phyloP scores from a whole-genome alignment of 2,888 invertebrate species.

The Octonoba sinensis region DNA sequence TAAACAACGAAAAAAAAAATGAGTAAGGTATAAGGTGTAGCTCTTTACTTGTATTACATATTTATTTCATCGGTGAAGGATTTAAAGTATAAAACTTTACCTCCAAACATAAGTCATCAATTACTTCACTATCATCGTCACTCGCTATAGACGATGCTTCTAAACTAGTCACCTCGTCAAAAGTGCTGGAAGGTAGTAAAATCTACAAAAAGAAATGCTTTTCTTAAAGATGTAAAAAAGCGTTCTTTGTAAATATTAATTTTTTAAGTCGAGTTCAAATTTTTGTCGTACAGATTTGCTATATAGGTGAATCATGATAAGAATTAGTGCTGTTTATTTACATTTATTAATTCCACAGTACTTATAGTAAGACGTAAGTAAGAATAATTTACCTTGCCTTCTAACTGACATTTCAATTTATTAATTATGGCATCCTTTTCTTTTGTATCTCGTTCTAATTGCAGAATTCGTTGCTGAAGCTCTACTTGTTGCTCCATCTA shows the following conservation, averaged over 20 bases:
- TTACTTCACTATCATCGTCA: slow-evolving; percentile 16
- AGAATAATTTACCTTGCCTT: slow-evolving; percentile 25
- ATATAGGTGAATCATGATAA: background rate
- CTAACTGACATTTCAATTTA: slow-evolving; percentile 26
- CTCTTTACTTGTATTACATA: too few relatives aligned
- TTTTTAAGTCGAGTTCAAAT: background rate
- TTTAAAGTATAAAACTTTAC: too few relatives aligned
- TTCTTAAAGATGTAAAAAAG: background rate
- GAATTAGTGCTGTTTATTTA: background rate
- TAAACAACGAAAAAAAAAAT: too few relatives aligned
- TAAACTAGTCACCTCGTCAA: slow-evolving; percentile 55
- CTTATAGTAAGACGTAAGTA: background rate
- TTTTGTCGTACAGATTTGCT: background rate
- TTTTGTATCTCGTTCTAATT: slow-evolving; percentile 42
- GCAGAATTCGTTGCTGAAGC: slow-evolving; percentile 39
- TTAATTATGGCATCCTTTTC: slow-evolving; percentile 57
- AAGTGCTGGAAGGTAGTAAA: slow-evolving; percentile 30
- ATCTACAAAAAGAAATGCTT: background rate
- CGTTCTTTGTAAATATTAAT: background rate
- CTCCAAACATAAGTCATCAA: too few relatives aligned
- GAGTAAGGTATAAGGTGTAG: too few relatives aligned
- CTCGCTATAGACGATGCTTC: slow-evolving; percentile 38
- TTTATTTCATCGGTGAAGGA: too few relatives aligned
- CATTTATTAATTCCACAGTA: background rate
- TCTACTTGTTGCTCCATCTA: slow-evolving; percentile 61